Base-by-base conservation (phyloP, 2,113 vertebrate genomes). In the Periophthalmodon schlosseri region DNA sequence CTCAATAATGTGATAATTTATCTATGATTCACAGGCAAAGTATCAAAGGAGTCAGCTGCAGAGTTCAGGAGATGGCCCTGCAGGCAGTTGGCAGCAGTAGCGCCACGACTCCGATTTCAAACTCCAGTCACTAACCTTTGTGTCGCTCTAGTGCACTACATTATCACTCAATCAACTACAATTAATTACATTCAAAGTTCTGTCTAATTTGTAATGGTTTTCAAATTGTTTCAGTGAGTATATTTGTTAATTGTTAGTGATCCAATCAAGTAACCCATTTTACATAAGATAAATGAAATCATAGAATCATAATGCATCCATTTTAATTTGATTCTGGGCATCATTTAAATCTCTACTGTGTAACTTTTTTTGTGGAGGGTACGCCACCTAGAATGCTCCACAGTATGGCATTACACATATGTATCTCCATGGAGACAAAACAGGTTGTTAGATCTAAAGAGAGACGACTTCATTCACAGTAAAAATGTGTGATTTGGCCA, bases 21-120 rank as follows among this genome's bases (percentile, higher is more conserved):
- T 81, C 74, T 78, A 57, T 83, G 78, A 80, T 83, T 84, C 75
- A 80, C 80, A 49, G 70, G 68, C 54, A 72, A 69, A 80, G 83
- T 85, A 84, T 83, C 78, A 78, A 73, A 84, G 70, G 76, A 87
- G 76, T 87, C 81, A 74, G 36, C 24, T 69, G 50, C 64, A 79
- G 66, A 77, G 84, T 87, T 90, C 76, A 87, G 76, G 74, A 84
- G 73, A 78, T 68, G 24, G 79, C 68, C 85, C 79, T 77, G 0
- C n/a, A 76, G 86, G 84, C 82, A 84, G 23, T 86, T 88, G 81
- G 83, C 83, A 88, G 73, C 66, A 15, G 68, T 34, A 69, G n/a
- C 12, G 64, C 70, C 68, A 47, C 34, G 11, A 54, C 78, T 84
- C 61, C 9, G 13, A 21, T 84, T 83, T 83, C 65, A 78, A 52